phyloP scores from a whole-genome alignment of 2,113 vertebrate genomes.

The Todiramphus saurophagus region DNA sequence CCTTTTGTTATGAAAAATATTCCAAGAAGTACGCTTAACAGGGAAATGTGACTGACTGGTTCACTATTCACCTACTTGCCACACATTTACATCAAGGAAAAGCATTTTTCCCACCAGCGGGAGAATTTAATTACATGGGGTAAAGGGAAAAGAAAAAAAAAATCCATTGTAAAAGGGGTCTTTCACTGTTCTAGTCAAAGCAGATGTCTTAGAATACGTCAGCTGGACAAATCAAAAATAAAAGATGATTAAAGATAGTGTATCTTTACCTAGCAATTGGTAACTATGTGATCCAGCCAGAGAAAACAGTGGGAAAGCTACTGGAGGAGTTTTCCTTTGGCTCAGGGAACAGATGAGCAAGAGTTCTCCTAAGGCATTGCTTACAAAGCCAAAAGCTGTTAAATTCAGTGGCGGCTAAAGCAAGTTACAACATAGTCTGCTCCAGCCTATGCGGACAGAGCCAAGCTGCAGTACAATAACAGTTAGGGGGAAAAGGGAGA shows the following conservation, averaged over 20 bases:
- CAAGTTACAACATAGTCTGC: slow-evolving; percentile 52
- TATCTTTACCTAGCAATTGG: slow-evolving; percentile 48
- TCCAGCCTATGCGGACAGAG: slow-evolving; percentile 44
- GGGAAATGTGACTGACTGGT: background rate
- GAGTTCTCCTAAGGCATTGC: slow-evolving; percentile 54
- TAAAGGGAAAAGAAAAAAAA: background rate
- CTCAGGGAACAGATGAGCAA: slow-evolving; percentile 55
- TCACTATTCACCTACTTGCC: background rate
- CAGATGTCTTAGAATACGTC: background rate
- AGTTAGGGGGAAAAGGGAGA: background rate
- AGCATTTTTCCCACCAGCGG: slow-evolving; percentile 12
- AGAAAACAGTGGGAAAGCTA: slow-evolving; percentile 64
- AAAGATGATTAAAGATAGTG: slow-evolving; percentile 25
- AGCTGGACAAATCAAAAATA: background rate
- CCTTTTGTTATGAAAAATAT: background rate
- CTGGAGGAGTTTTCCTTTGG: slow-evolving; percentile 60
- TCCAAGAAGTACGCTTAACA: background rate
- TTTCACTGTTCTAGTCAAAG: background rate
- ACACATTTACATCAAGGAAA: background rate
- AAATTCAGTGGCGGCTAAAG: slow-evolving; percentile 21
- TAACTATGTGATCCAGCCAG: slow-evolving; percentile 51
- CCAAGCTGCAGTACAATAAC: slow-evolving; percentile 30
- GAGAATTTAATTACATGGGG: background rate
- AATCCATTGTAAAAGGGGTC: background rate
- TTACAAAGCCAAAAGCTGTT: slow-evolving; percentile 58